Evolutionary conservation across 92 coral and sea anemone genomes (phyloP).

Genomic region (Epizoanthus rinbou): DNA sequence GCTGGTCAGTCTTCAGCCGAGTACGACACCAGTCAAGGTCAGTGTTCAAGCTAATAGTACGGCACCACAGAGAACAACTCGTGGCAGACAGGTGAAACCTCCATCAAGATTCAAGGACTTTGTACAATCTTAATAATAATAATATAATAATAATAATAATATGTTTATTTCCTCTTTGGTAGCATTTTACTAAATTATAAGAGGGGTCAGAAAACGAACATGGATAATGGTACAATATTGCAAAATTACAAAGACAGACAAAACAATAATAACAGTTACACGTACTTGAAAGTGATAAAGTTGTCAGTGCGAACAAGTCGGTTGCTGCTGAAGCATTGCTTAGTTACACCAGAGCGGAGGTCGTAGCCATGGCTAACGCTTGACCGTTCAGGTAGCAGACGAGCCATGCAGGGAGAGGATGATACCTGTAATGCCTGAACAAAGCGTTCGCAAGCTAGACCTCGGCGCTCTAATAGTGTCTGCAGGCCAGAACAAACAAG

Average conservation of each 20-base stretch:
- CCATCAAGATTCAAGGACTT: no score
- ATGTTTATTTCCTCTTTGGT: slow-evolving; percentile 10
- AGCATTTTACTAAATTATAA: slow-evolving; percentile 30
- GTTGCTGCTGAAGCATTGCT: slow-evolving; percentile 5
- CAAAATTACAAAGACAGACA: neutral
- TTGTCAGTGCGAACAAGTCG: neutral
- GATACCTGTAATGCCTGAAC: slow-evolving; percentile 26
- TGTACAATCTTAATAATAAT: neutral
- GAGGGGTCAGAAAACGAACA: slow-evolving; percentile 29
- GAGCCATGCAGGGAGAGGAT: slow-evolving; percentile 34
- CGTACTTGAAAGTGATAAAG: slow-evolving; percentile 11
- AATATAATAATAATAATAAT: no score
- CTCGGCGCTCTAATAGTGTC: slow-evolving; percentile 27
- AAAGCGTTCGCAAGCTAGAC: slow-evolving; percentile 33
- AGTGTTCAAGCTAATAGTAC: neutral
- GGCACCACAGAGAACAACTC: no score
- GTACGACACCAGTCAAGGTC: neutral
- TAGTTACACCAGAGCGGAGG: slow-evolving; percentile 25
- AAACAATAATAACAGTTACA: neutral
- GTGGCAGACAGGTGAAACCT: no score
- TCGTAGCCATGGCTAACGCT: slow-evolving; percentile 27
- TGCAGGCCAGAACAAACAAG: slow-evolving; percentile 5
- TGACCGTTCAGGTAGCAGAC: neutral
- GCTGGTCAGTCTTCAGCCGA: neutral
- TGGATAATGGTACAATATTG: neutral